Base-by-base conservation (phyloP, 1,140 invertebrate species). In the Nasonia longicornis region DNA sequence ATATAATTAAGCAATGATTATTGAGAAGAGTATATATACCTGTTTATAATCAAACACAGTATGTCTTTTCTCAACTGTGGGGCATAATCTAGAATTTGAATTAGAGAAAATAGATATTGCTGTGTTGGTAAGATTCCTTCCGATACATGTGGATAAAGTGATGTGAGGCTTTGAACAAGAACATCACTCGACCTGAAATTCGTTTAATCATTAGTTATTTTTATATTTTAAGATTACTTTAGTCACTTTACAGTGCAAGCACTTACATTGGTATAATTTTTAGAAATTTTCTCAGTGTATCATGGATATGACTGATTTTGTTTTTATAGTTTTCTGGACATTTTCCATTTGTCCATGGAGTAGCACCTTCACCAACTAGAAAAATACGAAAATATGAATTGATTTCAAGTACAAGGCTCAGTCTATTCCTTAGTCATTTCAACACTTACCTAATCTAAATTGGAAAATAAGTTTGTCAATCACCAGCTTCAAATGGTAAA, bases 71-170 rank as follows among this genome's bases (percentile, higher is more conserved):
- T 89, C 66, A 94, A 88, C 22, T 90, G 87, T 45, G 94, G 93
- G 77, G 94, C 91, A 86, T 96, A 95, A 31, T 93, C 88, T 16
- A 93, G 86, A 52, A 96, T 90, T 87, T 92, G 89, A 11, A 96
- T 87, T 29, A 95, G 84, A 89, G 94, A 94, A 80, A 93, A 91
- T 2, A 95, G 82, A 88, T 94, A 96, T 81, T 92, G 91, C 84
- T 93, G 93, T 64, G 93, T 91, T 3, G 86, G 85, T 87, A 93
- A 91, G 3, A 90, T 85, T n/a, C 90, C 87, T 84, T 91, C 92
- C 70, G 91, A 92, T 82, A 92, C 89, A 86, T 94, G 95, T 2
- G 95, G 95, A 89, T 94, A 96, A 20, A 88, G 85, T n/a, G 88
- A 87, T 64, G 81, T 86, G 31, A 95, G 86, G 3, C 91, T 87